Percentiles rank a stretch among this genome's conserved stretches.
Evolutionary conservation across 1,140 invertebrate species (phyloP).

Genomic region (Micrasema longulum): DNA sequence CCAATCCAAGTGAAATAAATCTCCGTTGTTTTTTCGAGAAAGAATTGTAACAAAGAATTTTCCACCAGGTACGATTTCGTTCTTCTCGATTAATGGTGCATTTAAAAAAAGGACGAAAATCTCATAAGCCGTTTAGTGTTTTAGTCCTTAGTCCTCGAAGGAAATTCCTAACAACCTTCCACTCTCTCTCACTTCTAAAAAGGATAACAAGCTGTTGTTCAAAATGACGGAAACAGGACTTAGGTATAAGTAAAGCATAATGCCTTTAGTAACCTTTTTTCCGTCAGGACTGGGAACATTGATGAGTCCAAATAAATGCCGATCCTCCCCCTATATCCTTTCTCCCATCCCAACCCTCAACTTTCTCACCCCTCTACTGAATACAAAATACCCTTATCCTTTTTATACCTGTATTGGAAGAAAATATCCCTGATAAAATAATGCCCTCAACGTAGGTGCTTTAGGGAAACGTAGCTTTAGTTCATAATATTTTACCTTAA

Average conservation of each 20-base stretch:
- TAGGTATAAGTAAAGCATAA: conserved; percentile 51
- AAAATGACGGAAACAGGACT: conserved; percentile 49
- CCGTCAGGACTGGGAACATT: conserved; percentile 53
- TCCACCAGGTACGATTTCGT: not conserved
- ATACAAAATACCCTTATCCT: conserved; percentile 43
- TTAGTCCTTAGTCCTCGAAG: conserved; percentile 44
- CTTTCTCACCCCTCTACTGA: conserved; percentile 32
- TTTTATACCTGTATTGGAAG: conserved; percentile 23
- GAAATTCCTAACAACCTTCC: conserved; percentile 47
- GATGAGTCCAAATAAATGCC: conserved; percentile 55
- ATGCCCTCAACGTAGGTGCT: too few relatives aligned
- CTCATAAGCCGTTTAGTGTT: conserved; percentile 30
- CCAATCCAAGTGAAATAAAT: too few relatives aligned
- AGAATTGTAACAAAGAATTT: too few relatives aligned
- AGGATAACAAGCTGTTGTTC: conserved; percentile 55
- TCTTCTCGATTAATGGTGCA: conserved; percentile 21
- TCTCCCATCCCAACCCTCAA: not conserved
- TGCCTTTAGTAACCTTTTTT: conserved; percentile 53
- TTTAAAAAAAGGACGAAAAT: conserved; percentile 35
- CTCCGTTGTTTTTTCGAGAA: too few relatives aligned
- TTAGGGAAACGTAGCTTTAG: too few relatives aligned
- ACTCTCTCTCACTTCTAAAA: conserved; percentile 46
- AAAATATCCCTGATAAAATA: conserved; percentile 13
- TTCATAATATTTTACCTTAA: too few relatives aligned
- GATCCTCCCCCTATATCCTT: conserved; percentile 12